Evolutionary conservation across 2,113 vertebrate genomes (phyloP).

Genomic region (Pituophis catenifer): DNA sequence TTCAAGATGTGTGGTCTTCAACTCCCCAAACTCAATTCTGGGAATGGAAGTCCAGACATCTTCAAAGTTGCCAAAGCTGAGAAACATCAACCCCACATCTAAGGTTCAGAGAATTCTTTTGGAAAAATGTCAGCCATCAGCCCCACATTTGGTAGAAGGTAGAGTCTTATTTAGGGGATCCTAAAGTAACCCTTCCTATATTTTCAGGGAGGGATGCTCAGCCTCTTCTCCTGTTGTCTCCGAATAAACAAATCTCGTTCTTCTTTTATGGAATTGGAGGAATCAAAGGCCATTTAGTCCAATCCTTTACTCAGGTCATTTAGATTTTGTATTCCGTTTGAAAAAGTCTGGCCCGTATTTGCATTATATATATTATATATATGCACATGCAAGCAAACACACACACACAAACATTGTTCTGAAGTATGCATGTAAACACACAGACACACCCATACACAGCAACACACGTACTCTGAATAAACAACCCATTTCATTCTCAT

Average conservation of each 20-base stretch:
- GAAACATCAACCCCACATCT: neutral
- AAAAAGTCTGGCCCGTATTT: neutral
- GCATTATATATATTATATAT: neutral
- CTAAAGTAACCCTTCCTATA: neutral
- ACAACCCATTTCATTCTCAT: constrained; percentile 8
- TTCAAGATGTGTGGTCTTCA: neutral
- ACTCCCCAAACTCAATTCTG: neutral
- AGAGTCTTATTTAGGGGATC: neutral
- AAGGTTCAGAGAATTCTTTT: neutral
- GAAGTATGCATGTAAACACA: neutral
- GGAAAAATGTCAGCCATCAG: neutral
- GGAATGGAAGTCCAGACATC: neutral
- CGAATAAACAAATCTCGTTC: neutral
- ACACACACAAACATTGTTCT: neutral
- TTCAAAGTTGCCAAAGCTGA: neutral
- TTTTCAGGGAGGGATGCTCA: neutral
- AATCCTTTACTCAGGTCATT: neutral
- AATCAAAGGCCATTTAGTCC: neutral
- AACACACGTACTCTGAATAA: neutral
- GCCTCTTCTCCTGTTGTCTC: neutral
- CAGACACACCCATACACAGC: neutral
- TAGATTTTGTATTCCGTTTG: neutral
- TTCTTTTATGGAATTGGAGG: neutral
- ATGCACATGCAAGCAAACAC: neutral
- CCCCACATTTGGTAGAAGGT: neutral